Evolutionary conservation across 2,113 vertebrate genomes (phyloP), one percentile per base, ranked within the genome.

Genomic region (Urocitellus parryii): DNA sequence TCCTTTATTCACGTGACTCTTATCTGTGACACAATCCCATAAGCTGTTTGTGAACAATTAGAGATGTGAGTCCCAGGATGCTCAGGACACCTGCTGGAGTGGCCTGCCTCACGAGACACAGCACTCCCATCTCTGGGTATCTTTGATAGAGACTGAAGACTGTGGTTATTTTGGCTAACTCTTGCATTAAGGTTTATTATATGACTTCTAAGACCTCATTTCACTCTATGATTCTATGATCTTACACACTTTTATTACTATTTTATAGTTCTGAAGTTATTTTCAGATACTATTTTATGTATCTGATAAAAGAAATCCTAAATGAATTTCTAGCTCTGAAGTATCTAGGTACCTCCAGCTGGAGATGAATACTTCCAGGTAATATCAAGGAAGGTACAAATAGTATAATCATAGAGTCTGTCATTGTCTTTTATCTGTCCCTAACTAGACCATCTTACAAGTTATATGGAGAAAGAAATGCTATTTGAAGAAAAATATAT

Each of bases 261-360:
- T 80, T 93, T 80, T 58, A 11, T 81, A 81, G 16, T 65, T 61
- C 85, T 81, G 34, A 90, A 27, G 22, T 83, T 61, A 72, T 81
- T 5, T 85, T 83, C 20, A 91, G 56, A 45, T 84, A 83, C 14
- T 11, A 63, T 24, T 83, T 83, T 63, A 91, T 86, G 25, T 20
- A 24, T 67, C 22, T 81, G 58, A 77, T 27, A 7, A 20, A 93
- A 78, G 45, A 12, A 77, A 24, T 53, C 39, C 29, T 24, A 65
- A 92, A 39, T 93, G 20, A 70, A 93, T 96, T 70, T 91, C 67
- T 88, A 2, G 4, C 32, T 48, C 2, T 90, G n/a, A 90, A 84
- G 4, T 73, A 70, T 70, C 25, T 83, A 70, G 58, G 74, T 81
- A 11, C 51, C 24, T 79, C 18, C 58, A 84, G 29, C 24, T 93